Evolutionary conservation across 2,888 invertebrate species (phyloP).

Genomic region (Conomelus anceps): DNA sequence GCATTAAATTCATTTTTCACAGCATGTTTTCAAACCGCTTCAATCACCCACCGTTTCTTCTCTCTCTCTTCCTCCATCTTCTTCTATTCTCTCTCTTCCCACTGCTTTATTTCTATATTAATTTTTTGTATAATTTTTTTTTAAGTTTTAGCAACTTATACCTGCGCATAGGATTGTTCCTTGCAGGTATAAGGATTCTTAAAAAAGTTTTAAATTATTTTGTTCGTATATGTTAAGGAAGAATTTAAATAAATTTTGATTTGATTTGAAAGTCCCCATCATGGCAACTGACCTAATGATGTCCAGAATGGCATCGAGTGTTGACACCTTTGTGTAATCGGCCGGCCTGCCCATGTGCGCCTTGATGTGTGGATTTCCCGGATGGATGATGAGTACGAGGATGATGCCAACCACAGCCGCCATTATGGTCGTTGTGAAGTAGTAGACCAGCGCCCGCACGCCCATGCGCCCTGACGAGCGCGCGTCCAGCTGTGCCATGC

Average conservation of each 20-base stretch:
- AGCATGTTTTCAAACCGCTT: no score
- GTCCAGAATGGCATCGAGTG: constrained; percentile 53
- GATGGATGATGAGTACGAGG: constrained; percentile 56
- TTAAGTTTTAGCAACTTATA: no score
- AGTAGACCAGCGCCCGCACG: constrained; percentile 53
- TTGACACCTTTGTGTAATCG: constrained; percentile 43
- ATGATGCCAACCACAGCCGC: constrained; percentile 58
- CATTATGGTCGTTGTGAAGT: constrained; percentile 56
- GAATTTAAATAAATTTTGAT: neutral
- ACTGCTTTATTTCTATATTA: no score
- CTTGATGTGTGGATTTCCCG: constrained; percentile 50
- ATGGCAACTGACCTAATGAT: constrained; percentile 47
- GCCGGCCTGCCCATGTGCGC: constrained; percentile 36
- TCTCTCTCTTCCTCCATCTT: no score
- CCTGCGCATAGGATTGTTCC: no score
- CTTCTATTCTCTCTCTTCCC: no score
- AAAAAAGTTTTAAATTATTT: no score
- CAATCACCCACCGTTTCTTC: no score
- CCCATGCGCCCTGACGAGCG: constrained; percentile 58
- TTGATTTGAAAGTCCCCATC: neutral
- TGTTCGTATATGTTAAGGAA: no score
- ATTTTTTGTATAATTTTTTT: no score
- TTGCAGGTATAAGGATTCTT: no score
- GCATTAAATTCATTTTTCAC: no score
- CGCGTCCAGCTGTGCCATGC: constrained; percentile 58